Evolutionary conservation across 2,888 invertebrate genomes (phyloP), one percentile per base, ranked within the genome.

Genomic region (Beris morrisii): DNA sequence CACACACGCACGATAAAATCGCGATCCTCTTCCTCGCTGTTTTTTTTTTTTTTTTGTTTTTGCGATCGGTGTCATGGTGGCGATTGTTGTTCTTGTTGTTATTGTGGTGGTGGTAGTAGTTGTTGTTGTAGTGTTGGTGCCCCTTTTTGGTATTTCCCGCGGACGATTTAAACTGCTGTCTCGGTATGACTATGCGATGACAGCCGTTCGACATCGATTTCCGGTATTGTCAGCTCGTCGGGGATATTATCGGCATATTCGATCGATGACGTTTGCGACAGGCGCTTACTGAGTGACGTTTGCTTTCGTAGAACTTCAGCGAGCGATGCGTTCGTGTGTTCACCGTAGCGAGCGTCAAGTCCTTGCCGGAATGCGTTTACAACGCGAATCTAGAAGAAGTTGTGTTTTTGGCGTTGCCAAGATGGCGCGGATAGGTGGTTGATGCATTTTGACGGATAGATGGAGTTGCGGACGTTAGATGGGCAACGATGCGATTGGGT

Each of bases 341-440:
- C 93, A 84, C 94, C 92, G 80, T 88, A 90, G 80, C 95, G 92
- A 82, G 94, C 89, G 86, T 97, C 97, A 85, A 97, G 89, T 84
- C 97, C 97, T 89, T 97, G 96, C 84, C 98, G 97, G 90, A 98
- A 99, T 86, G 98, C 98, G 87, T 98, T 98, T 86, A 99, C 97
- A 87, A 98, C 98, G 87, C 98, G 97, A 84, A 98, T 98, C 98
- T 98, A 92, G 86, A 86, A 81, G 78, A 77, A 82, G 76, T 74
- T 70, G 69, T 52, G 32, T 32, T 11, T 53, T 53, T 53, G 3
- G 4, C 2, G 4, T 13, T 53, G 50, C 22, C 22, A 22, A 22
- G 22, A 22, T 22, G 22, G 22, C 22, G 63, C 15, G 13, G 31
- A 13, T 38, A 30, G 32, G 45, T 64, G 44, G 54, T 13, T 12